These are phyloP conservation scores for Lamellibrachia luymesi DNA, from an alignment of 1,140 invertebrate species.

Conservation along the genomic window DNA sequence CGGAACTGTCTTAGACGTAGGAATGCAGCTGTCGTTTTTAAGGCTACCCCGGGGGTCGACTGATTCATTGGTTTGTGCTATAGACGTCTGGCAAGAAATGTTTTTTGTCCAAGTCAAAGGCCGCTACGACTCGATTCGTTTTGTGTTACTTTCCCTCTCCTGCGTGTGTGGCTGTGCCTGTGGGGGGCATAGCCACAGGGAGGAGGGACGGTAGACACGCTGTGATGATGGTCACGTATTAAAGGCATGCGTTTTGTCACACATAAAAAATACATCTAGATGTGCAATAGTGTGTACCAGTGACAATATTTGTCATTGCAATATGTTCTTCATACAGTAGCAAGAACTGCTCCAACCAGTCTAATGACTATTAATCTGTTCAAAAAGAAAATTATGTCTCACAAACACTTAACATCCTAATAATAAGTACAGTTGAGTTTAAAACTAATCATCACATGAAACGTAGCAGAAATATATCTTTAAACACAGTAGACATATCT, in stretches of 20 bases:
- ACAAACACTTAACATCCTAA: too few species aligned
- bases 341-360: too few species aligned
- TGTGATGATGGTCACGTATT: neutral
- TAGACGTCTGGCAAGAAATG: neutral
- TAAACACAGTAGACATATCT: too few species aligned
- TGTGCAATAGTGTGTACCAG: too few species aligned
- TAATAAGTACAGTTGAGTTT: too few species aligned
- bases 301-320: too few species aligned
- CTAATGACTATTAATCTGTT: too few species aligned
- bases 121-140: neutral
- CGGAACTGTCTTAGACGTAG: neutral
- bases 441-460: too few species aligned
- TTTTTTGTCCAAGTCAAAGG: neutral
- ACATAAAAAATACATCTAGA: neutral
- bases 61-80: neutral
- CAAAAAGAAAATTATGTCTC: too few species aligned
- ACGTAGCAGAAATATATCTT: too few species aligned
- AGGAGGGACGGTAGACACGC: neutral
- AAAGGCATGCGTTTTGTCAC: neutral
- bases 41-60: neutral
- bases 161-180: neutral
- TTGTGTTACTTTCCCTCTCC: neutral
- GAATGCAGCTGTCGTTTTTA: neutral
- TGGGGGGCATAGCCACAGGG: neutral
- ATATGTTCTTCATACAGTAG: too few species aligned